Conservation (phyloP, 2,888 invertebrate genomes). For the Cremastinae sp. region DNA sequence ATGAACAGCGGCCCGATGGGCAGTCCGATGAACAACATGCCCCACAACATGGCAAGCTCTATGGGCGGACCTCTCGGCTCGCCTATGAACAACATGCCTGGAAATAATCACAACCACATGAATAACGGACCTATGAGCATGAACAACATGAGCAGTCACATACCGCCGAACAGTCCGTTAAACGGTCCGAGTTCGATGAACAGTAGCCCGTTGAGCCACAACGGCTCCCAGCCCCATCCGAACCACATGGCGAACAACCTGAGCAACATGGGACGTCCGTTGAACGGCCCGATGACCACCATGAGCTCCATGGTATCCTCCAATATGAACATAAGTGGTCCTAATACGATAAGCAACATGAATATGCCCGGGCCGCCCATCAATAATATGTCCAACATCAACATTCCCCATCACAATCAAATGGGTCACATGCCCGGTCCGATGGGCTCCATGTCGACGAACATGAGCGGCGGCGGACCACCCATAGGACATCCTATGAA, state of each 20-base stretch:
- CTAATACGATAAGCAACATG: conserved; percentile 85
- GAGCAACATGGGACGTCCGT: conserved; percentile 82
- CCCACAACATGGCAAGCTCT: conserved; percentile 87
- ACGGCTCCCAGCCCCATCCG: conserved; percentile 76
- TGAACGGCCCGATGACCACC: conserved; percentile 88
- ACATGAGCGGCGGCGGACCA: conserved; percentile 81
- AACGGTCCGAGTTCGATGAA: conserved; percentile 77
- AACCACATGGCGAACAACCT: conserved; percentile 78
- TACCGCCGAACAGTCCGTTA: conserved; percentile 77
- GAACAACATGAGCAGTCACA: conserved; percentile 78
- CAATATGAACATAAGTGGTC: conserved; percentile 78
- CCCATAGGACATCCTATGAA: conserved; percentile 81
- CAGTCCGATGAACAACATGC: conserved; percentile 85
- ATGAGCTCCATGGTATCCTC: conserved; percentile 85
- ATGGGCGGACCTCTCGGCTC: conserved; percentile 83
- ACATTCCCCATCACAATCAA: conserved; percentile 78
- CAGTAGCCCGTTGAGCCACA: conserved; percentile 77
- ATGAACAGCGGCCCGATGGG: conserved; percentile 83
- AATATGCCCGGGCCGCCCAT: conserved; percentile 88
- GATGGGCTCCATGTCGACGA: conserved; percentile 79
- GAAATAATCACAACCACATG: conserved; percentile 75
- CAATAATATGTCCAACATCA: conserved; percentile 83
- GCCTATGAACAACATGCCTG: conserved; percentile 87
- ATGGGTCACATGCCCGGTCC: conserved; percentile 78
- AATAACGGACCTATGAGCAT: conserved; percentile 77